Evolutionary conservation across 2,888 invertebrate species (phyloP).

Genomic region (Eueremaeus valkanovi): DNA sequence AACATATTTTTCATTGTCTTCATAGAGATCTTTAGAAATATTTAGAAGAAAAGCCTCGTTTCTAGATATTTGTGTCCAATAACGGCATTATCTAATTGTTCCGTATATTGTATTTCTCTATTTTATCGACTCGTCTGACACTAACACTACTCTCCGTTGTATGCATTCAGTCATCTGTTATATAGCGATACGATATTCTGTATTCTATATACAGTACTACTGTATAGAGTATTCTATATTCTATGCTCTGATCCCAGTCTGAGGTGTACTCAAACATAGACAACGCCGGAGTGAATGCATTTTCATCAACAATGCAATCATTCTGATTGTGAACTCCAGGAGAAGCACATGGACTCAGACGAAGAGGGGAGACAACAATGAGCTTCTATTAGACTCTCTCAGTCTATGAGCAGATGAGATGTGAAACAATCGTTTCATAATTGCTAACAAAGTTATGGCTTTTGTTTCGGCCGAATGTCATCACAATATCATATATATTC

Average conservation of each 20-base stretch:
- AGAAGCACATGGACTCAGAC: slow-evolving; percentile 17
- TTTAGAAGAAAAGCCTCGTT: too few relatives aligned
- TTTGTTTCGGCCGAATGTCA: background rate
- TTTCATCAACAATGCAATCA: slow-evolving; percentile 18
- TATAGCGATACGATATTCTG: background rate
- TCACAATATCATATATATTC: slow-evolving; percentile 22
- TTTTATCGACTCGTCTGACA: background rate
- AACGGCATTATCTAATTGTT: background rate
- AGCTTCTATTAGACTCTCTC: background rate
- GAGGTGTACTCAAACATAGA: slow-evolving; percentile 1
- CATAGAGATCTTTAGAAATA: too few relatives aligned
- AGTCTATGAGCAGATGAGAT: background rate
- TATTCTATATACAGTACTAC: background rate
- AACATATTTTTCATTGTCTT: too few relatives aligned
- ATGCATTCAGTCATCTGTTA: background rate
- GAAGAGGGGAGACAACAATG: background rate
- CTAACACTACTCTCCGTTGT: too few relatives aligned
- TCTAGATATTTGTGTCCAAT: too few relatives aligned
- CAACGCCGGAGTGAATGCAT: background rate
- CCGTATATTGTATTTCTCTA: background rate
- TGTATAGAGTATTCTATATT: background rate
- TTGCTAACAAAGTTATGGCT: slow-evolving; percentile 15
- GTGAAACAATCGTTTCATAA: background rate
- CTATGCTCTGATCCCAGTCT: background rate
- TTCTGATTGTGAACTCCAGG: background rate